These are phyloP conservation scores for Mamestra configurata DNA, from an alignment of 1,140 invertebrate genomes.

Conservation along the genomic window DNA sequence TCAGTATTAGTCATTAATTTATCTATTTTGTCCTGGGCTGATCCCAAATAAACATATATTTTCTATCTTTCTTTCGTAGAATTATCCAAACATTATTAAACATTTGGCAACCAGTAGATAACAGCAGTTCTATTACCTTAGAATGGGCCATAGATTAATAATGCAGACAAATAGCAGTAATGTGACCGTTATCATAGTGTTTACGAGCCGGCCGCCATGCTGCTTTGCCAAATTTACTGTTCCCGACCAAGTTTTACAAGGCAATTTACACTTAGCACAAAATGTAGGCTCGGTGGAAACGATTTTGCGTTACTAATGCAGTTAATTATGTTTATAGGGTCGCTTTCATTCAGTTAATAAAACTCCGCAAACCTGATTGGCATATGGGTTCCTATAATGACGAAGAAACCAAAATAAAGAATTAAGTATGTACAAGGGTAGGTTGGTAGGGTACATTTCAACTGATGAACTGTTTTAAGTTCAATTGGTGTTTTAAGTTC, in stretches of 20 bases:
- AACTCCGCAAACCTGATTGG: too few relatives aligned
- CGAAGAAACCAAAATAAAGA: too few relatives aligned
- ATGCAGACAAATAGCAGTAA: conserved; percentile 23
- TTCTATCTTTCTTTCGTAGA: too few relatives aligned
- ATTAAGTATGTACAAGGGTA: too few relatives aligned
- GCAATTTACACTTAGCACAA: conserved; percentile 11
- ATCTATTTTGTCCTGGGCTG: too few relatives aligned
- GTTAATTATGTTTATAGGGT: not conserved
- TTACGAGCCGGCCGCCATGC: conserved; percentile 1
- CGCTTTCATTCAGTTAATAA: too few relatives aligned
- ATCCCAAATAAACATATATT: too few relatives aligned
- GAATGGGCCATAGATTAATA: conserved; percentile 29
- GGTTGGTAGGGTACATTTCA: too few relatives aligned
- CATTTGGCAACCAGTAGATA: not conserved
- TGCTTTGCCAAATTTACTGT: conserved; percentile 34
- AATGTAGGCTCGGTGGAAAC: not conserved
- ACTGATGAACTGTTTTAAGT: too few relatives aligned
- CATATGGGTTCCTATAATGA: too few relatives aligned
- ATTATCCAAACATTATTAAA: not conserved
- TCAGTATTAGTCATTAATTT: too few relatives aligned
- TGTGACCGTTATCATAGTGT: conserved; percentile 37
- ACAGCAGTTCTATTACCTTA: conserved; percentile 5
- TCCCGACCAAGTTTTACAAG: conserved; percentile 34
- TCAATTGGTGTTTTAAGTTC: too few relatives aligned
- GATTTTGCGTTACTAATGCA: not conserved